phyloP scores from a whole-genome alignment of 2,113 vertebrate species.

The Neotoma lepida region DNA sequence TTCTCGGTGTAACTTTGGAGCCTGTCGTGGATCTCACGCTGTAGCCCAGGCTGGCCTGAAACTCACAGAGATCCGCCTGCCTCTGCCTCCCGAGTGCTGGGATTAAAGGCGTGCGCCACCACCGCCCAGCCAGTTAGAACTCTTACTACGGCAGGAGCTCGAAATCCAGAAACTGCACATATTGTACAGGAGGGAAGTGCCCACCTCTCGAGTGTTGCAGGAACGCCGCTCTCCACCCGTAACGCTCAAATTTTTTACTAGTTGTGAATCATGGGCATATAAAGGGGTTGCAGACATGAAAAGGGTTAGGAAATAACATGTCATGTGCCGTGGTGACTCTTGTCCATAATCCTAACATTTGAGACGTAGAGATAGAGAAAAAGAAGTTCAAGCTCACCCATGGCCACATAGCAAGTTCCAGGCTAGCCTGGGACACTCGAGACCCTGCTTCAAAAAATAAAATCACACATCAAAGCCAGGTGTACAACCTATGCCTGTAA shows the following conservation, averaged over 20 bases:
- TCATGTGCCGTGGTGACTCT: neutral
- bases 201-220: neutral
- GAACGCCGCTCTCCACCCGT: neutral
- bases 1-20: too few relatives aligned
- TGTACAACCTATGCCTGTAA: neutral
- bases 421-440: neutral
- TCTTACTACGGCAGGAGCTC: neutral
- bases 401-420: neutral
- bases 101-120: too few relatives aligned
- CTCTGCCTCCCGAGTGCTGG: too few relatives aligned
- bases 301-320: neutral
- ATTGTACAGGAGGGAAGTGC: neutral
- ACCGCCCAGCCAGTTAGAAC: too few relatives aligned
- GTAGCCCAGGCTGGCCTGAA: too few relatives aligned
- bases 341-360: neutral
- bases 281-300: neutral
- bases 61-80: too few relatives aligned
- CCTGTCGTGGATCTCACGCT: too few relatives aligned
- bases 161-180: neutral
- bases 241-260: neutral
- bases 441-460: neutral
- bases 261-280: neutral
- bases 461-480: too few relatives aligned
- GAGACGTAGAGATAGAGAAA: neutral
- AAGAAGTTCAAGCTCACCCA: neutral